A percentile compares a stretch with the other conserved stretches of the same genome.
Evolutionary conservation across 2,113 vertebrate genomes (phyloP).

Genomic region (Leuciscus idus): DNA sequence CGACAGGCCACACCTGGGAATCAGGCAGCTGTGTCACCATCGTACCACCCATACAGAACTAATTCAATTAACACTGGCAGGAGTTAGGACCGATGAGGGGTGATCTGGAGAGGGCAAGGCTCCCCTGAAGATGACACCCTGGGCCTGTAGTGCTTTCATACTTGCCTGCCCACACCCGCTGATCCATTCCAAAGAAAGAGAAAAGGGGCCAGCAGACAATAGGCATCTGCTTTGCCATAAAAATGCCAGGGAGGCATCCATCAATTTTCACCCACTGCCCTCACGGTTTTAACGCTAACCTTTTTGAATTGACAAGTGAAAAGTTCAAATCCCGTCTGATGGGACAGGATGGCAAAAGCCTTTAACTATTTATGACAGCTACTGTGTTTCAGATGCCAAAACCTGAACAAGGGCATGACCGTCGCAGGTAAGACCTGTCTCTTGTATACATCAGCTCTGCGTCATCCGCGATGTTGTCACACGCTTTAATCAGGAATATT

Average conservation of each 20-base stretch:
- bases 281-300: conserved; percentile 80
- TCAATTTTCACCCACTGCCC: conserved; percentile 77
- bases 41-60: background rate
- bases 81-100: conserved; percentile 22
- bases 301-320: conserved; percentile 90
- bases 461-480: conserved; percentile 6
- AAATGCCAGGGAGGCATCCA: conserved; percentile 72
- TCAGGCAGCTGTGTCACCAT: background rate
- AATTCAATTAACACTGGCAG: conserved; percentile 44
- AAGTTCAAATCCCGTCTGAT: conserved; percentile 81
- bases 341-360: conserved; percentile 74
- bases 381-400: conserved; percentile 75
- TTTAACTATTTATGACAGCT: conserved; percentile 89
- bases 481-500: conserved; percentile 21
- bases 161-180: conserved; percentile 51
- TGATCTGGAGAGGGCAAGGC: background rate
- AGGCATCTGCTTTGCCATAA: conserved; percentile 61
- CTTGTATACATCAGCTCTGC: conserved; percentile 41
- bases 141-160: conserved; percentile 51
- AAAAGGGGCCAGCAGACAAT: conserved; percentile 56
- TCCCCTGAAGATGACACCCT: conserved; percentile 46
- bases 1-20: background rate
- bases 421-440: conserved; percentile 67
- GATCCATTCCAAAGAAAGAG: conserved; percentile 52
- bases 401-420: conserved; percentile 60